A percentile compares a stretch with the other conserved stretches of the same genome.
Evolutionary conservation across 1,140 invertebrate species (phyloP).

Genomic region (Melipona quadrifasciata): DNA sequence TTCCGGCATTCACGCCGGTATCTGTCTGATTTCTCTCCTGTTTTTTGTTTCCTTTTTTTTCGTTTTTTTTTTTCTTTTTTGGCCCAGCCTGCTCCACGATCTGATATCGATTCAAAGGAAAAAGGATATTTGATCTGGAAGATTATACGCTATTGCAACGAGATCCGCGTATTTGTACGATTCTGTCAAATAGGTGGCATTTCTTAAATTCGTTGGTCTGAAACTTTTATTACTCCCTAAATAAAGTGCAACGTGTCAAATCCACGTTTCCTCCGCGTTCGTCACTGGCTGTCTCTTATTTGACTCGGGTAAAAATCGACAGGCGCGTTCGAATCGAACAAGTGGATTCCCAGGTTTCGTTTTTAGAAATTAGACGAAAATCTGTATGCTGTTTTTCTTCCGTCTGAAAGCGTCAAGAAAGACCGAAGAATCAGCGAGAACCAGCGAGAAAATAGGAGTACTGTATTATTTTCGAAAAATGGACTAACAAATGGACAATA

Average conservation of each 20-base stretch:
- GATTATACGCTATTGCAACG: slow-evolving; percentile 19
- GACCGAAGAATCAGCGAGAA: neutral
- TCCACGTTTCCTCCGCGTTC: neutral
- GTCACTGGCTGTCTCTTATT: too few relatives aligned
- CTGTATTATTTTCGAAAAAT: neutral
- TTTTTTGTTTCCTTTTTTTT: neutral
- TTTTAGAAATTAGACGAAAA: too few relatives aligned
- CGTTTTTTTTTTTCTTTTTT: too few relatives aligned
- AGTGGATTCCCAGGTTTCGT: too few relatives aligned
- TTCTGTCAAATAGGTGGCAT: neutral
- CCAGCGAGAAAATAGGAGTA: too few relatives aligned
- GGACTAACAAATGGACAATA: too few relatives aligned
- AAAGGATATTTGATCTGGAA: slow-evolving; percentile 19
- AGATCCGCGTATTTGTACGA: neutral
- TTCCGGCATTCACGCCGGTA: neutral
- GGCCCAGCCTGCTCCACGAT: slow-evolving; percentile 31
- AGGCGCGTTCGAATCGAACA: too few relatives aligned
- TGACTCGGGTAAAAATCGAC: neutral
- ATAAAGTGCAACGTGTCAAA: neutral
- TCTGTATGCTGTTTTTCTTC: too few relatives aligned
- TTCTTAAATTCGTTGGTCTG: neutral
- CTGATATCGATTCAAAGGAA: slow-evolving; percentile 40
- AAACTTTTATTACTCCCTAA: neutral
- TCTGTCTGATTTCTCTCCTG: neutral
- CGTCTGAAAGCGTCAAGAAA: neutral